phyloP scores from a whole-genome alignment of 2,797 vertebrate genomes.

The Lepus oiostolus region DNA sequence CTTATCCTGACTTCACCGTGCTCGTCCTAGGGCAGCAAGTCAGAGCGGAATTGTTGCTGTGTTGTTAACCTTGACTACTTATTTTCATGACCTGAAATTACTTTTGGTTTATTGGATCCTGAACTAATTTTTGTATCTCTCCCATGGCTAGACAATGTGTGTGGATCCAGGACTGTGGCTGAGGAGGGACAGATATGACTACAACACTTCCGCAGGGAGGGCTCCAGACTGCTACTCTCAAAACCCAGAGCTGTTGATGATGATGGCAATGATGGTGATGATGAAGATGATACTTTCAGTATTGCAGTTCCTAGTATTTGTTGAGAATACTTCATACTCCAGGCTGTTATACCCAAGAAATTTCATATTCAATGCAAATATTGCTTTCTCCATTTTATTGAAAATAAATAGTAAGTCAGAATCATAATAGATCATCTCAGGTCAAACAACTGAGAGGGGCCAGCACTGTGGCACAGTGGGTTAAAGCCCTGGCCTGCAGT shows the following conservation, averaged over 20 bases:
- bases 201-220: background rate
- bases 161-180: background rate
- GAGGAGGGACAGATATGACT: background rate
- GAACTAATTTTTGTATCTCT: background rate
- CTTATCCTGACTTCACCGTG: background rate
- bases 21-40: constrained; percentile 7
- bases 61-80: background rate
- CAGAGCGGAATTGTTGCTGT: background rate
- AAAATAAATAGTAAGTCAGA: background rate
- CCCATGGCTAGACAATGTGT: background rate
- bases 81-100: background rate
- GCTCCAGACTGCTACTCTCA: background rate
- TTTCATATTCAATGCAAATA: constrained; percentile 1
- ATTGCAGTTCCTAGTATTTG: background rate
- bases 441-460: background rate
- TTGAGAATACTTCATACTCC: background rate
- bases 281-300: background rate
- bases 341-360: background rate
- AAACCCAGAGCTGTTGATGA: background rate
- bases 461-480: too few species aligned
- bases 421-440: background rate
- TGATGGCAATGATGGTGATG: background rate
- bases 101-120: background rate
- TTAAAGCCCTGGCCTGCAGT: too few species aligned
- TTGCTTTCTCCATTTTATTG: background rate